Conservation (phyloP, 2,888 invertebrate species). For the Hofmannophila pseudospretella region DNA sequence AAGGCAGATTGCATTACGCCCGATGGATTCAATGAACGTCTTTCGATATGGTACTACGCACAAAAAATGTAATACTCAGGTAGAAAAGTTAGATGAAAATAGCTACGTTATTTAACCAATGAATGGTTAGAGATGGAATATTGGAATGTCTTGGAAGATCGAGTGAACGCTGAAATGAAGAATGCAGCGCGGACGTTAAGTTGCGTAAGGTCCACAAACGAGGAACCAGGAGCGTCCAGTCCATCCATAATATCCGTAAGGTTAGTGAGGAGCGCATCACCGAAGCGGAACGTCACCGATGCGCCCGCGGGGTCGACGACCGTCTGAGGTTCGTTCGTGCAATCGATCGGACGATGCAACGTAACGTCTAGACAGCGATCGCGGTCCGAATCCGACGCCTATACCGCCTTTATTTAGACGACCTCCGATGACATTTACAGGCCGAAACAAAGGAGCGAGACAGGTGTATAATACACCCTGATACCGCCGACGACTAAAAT, state of each 20-base stretch:
- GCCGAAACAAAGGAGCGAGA: slow-evolving; percentile 71
- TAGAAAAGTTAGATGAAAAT: slow-evolving; percentile 3
- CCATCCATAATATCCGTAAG: slow-evolving; percentile 50
- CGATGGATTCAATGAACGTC: slow-evolving; percentile 30
- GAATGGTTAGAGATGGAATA: slow-evolving; percentile 2
- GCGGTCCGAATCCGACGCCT: slow-evolving; percentile 63
- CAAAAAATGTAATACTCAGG: slow-evolving; percentile 11
- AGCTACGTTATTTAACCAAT: neutral
- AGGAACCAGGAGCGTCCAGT: slow-evolving; percentile 37
- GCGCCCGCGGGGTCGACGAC: slow-evolving; percentile 74
- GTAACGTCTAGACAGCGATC: slow-evolving; percentile 72
- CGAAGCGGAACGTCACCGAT: slow-evolving; percentile 76
- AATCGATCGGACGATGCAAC: slow-evolving; percentile 76
- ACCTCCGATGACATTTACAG: slow-evolving; percentile 73
- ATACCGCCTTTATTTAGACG: slow-evolving; percentile 72
- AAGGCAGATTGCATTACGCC: slow-evolving; percentile 42
- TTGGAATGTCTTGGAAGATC: slow-evolving; percentile 3
- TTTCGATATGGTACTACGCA: slow-evolving; percentile 11
- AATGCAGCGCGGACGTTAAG: slow-evolving; percentile 30
- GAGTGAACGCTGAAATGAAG: slow-evolving; percentile 12
- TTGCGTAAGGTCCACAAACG: slow-evolving; percentile 34
- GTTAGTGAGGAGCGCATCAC: slow-evolving; percentile 70
- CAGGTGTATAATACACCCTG: slow-evolving; percentile 63
- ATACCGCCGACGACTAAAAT: slow-evolving; percentile 54
- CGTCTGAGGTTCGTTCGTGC: slow-evolving; percentile 71